Conservation (phyloP, 2,797 vertebrate species). For the Arctocebus calabarensis region DNA sequence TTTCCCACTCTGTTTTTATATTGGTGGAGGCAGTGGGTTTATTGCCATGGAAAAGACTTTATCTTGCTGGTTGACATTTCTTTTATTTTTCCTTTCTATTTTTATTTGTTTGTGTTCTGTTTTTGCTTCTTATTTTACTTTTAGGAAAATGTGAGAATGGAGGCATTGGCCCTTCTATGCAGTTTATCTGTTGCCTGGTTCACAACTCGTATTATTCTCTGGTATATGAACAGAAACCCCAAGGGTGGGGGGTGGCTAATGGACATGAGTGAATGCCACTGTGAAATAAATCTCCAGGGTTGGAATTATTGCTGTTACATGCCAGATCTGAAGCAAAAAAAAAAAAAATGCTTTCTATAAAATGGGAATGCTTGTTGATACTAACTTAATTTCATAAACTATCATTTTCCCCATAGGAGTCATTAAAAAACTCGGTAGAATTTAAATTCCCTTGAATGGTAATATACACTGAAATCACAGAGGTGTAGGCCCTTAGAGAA, state of each 20-base stretch:
- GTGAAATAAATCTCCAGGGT: background rate
- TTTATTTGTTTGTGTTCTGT: background rate
- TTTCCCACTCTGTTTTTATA: background rate
- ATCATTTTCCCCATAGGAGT: background rate
- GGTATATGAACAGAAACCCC: conserved; percentile 2
- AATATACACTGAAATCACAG: background rate
- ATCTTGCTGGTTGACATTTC: background rate
- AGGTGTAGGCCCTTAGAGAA: conserved; percentile 7
- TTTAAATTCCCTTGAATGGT: conserved; percentile 1
- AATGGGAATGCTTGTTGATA: background rate
- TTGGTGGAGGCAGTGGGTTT: background rate
- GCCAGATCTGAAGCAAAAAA: background rate
- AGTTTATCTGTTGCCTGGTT: background rate
- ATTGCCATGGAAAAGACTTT: background rate
- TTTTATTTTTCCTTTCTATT: conserved; percentile 44
- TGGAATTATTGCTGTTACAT: background rate
- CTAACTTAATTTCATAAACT: conserved; percentile 40
- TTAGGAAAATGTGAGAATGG: conserved; percentile 15
- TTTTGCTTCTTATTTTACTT: conserved; percentile 49
- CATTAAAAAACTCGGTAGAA: conserved; percentile 18
- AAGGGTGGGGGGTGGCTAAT: background rate
- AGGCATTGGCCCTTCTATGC: background rate
- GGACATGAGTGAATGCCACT: background rate
- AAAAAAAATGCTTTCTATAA: background rate
- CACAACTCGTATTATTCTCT: background rate